phyloP scores from a whole-genome alignment of 2,113 vertebrate genomes.

The Carettochelys insculpta region DNA sequence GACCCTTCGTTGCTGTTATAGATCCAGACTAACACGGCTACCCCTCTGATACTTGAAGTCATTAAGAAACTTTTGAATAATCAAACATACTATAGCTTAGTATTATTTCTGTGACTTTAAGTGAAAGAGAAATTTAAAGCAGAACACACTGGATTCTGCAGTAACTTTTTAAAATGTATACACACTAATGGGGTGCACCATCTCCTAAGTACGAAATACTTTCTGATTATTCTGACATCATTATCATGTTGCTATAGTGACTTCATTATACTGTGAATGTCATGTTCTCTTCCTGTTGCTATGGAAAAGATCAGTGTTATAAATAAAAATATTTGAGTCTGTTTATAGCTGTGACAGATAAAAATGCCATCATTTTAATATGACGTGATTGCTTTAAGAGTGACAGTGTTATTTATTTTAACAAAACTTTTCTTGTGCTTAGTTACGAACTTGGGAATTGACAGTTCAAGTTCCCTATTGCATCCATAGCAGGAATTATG shows the following conservation, averaged over 20 bases:
- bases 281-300: constrained; percentile 38
- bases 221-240: constrained; percentile 49
- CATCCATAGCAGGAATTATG: constrained; percentile 55
- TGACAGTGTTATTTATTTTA: rapidly evolving
- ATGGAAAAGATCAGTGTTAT: constrained; percentile 43
- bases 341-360: background rate
- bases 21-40: no score
- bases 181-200: background rate
- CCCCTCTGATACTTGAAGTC: no score
- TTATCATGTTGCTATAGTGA: constrained; percentile 39
- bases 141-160: background rate
- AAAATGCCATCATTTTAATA: background rate
- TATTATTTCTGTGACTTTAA: background rate
- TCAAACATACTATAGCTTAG: background rate
- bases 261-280: constrained; percentile 38
- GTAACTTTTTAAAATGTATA: background rate
- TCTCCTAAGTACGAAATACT: constrained; percentile 5
- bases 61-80: background rate
- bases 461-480: background rate
- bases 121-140: background rate
- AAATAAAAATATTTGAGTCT: constrained; percentile 49
- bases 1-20: no score
- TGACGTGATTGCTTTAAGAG: background rate
- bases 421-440: background rate
- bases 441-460: background rate